Percentiles rank a stretch among this genome's conserved stretches.
phyloP scores from a whole-genome alignment of 1,140 invertebrate species.

The Panulirus ornatus region DNA sequence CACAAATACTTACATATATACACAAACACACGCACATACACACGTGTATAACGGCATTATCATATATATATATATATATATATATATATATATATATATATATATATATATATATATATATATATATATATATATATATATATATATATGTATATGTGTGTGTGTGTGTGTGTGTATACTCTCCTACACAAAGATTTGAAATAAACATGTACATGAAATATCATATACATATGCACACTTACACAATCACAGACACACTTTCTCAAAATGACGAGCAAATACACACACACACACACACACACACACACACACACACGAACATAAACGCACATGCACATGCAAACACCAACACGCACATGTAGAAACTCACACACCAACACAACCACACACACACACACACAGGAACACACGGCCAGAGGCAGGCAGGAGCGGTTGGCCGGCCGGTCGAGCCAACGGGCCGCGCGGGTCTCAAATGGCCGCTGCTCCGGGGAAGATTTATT shows the following conservation, averaged over 20 bases:
- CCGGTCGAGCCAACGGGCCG: conserved; percentile 34
- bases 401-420: not conserved
- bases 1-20: not conserved
- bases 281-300: conserved; percentile 2
- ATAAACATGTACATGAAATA: not conserved
- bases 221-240: too few relatives aligned
- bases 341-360: conserved; percentile 10
- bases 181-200: not conserved
- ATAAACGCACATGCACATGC: too few relatives aligned
- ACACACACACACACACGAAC: conserved; percentile 23
- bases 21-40: conserved; percentile 8
- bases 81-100: conserved; percentile 44
- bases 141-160: conserved; percentile 32
- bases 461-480: conserved; percentile 65
- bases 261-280: not conserved
- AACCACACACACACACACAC: not conserved
- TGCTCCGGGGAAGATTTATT: conserved; percentile 71
- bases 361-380: conserved; percentile 7
- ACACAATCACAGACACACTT: not conserved
- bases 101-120: conserved; percentile 44
- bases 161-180: conserved; percentile 7
- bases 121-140: conserved; percentile 49
- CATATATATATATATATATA: conserved; percentile 5
- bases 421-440: conserved; percentile 2
- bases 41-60: not conserved